These are phyloP conservation scores for Bettongia penicillata DNA, from an alignment of 2,113 vertebrate species.

Conservation along the genomic window DNA sequence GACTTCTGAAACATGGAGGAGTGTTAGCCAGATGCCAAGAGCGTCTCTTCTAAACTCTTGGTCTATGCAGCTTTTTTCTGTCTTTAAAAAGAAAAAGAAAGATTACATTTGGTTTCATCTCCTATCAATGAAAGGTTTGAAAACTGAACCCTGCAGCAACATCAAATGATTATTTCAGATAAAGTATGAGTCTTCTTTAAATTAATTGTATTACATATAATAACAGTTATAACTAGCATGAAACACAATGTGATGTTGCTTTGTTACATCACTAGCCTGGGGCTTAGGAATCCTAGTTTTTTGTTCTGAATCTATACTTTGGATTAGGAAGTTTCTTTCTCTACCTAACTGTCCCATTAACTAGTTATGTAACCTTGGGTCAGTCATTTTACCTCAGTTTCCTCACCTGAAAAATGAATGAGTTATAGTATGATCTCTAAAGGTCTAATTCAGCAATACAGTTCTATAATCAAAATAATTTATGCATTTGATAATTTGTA, in stretches of 20 bases:
- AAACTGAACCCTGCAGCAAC: not conserved
- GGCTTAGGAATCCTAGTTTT: not conserved
- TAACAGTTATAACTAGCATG: not conserved
- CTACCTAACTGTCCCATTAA: not conserved
- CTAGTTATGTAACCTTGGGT: not conserved
- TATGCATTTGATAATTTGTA: not conserved
- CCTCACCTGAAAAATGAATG: not conserved
- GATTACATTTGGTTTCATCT: not conserved
- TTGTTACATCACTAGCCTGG: not conserved
- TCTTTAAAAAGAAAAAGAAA: not conserved
- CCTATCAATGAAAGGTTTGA: not conserved
- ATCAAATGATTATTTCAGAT: constrained; percentile 18
- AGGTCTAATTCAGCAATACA: not conserved
- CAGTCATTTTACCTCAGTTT: not conserved
- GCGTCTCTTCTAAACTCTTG: constrained; percentile 15
- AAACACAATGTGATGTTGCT: not conserved
- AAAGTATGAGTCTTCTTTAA: not conserved
- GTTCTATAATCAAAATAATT: not conserved
- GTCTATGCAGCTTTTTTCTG: constrained; percentile 16
- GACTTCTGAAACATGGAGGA: constrained; percentile 45
- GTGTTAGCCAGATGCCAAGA: constrained; percentile 57
- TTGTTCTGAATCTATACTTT: not conserved
- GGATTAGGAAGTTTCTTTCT: not conserved
- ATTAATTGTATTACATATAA: not conserved
- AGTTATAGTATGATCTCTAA: not conserved